A percentile compares a stretch with the other conserved stretches of the same genome.
Evolutionary conservation across 2,888 invertebrate genomes (phyloP).

Genomic region (Orthosia gothica): DNA sequence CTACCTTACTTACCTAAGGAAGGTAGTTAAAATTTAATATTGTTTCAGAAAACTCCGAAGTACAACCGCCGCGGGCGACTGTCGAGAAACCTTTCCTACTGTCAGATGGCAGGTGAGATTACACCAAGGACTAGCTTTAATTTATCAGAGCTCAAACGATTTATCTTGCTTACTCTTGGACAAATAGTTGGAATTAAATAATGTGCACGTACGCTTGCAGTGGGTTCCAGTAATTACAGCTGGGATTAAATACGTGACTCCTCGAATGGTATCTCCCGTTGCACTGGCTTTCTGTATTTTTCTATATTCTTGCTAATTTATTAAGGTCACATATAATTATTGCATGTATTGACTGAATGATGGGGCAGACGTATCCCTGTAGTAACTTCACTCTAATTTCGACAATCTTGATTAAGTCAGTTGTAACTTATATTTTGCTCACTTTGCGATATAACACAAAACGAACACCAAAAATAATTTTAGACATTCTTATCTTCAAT

Average conservation of each 20-base stretch:
- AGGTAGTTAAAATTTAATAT: constrained; percentile 35
- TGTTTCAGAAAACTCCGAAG: constrained; percentile 81
- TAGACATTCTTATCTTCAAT: constrained; percentile 25
- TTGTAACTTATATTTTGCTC: not conserved
- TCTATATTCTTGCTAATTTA: no score
- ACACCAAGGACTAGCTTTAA: not conserved
- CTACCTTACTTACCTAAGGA: no score
- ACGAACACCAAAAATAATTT: not conserved
- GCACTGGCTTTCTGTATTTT: not conserved
- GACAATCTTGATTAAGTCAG: no score
- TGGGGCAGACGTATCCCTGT: no score
- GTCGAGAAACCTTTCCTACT: constrained; percentile 96
- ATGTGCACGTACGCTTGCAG: constrained; percentile 5
- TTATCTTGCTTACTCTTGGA: constrained; percentile 22
- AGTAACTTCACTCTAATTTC: no score
- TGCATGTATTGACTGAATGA: no score
- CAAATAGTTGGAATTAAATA: constrained; percentile 12
- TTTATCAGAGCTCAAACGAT: constrained; percentile 7
- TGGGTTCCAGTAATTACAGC: not conserved
- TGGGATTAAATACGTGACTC: constrained; percentile 23
- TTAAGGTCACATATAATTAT: not conserved
- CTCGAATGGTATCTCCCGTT: not conserved
- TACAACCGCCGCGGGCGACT: constrained; percentile 93
- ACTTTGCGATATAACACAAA: not conserved
- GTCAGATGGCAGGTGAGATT: constrained; percentile 93